These are phyloP conservation scores for Parascotia fuliginaria DNA, from an alignment of 2,888 invertebrate genomes.

Conservation along the genomic window DNA sequence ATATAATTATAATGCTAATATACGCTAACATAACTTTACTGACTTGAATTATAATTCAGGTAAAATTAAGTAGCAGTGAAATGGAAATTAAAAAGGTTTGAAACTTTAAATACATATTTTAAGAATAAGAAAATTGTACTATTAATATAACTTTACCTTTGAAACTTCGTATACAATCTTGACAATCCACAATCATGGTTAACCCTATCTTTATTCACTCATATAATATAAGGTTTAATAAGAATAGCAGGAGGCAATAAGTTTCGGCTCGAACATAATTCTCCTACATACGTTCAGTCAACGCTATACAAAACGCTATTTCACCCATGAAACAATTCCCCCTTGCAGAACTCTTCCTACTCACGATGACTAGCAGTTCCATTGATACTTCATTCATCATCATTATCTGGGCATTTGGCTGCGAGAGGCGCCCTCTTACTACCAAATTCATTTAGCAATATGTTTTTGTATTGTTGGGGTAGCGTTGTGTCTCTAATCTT, in stretches of 20 bases:
- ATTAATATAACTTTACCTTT: no score
- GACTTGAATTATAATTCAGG: no score
- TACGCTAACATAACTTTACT: no score
- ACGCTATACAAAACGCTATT: not conserved
- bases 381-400: conserved; percentile 57
- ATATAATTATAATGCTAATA: no score
- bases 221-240: no score
- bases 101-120: no score
- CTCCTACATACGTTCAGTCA: conserved; percentile 4
- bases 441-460: conserved; percentile 46
- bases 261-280: not conserved
- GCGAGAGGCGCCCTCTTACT: conserved; percentile 31
- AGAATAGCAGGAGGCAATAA: not conserved
- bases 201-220: no score
- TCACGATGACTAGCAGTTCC: conserved; percentile 44
- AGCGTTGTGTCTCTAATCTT: conserved; percentile 13
- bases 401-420: conserved; percentile 58
- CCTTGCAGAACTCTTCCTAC: conserved; percentile 6
- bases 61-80: no score
- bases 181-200: no score
- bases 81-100: no score
- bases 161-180: no score
- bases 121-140: no score
- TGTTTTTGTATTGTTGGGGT: conserved; percentile 36
- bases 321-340: conserved; percentile 17